Conservation (phyloP, 2,797 vertebrate genomes). For the Tarsius wallacei region DNA sequence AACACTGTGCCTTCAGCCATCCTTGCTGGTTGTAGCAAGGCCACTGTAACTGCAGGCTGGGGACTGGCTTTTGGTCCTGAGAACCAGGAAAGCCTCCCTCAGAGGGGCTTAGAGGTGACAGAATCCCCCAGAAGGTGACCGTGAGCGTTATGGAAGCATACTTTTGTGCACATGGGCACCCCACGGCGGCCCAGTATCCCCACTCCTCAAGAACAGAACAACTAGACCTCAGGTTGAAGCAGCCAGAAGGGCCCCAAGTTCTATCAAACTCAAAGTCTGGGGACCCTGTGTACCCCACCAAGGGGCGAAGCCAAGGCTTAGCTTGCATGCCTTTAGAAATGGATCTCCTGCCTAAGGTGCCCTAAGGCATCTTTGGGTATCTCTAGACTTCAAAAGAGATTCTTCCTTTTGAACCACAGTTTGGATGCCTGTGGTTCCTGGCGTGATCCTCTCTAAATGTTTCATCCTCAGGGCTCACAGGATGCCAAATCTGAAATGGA, state of each 20-base stretch:
- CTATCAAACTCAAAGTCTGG: not conserved
- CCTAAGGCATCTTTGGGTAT: not conserved
- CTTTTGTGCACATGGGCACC: not conserved
- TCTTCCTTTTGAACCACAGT: not conserved
- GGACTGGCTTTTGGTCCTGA: not conserved
- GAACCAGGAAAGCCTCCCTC: not conserved
- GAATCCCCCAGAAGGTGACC: not conserved
- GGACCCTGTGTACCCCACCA: not conserved
- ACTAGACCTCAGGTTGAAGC: not conserved
- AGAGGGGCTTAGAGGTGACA: not conserved
- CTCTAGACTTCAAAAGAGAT: slow-evolving; percentile 44
- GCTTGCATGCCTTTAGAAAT: not conserved
- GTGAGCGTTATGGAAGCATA: not conserved
- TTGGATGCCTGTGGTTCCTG: not conserved
- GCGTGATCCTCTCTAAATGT: not conserved
- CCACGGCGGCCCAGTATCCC: not conserved
- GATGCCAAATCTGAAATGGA: not conserved
- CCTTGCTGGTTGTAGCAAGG: not conserved
- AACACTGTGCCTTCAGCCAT: not conserved
- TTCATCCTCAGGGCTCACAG: not conserved
- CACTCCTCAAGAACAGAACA: not conserved
- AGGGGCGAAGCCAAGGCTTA: not conserved
- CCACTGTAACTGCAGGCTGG: not conserved
- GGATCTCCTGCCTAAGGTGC: not conserved
- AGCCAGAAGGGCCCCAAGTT: not conserved